Base-by-base conservation (phyloP, 2,888 invertebrate genomes). In the Pollenia labialis region DNA sequence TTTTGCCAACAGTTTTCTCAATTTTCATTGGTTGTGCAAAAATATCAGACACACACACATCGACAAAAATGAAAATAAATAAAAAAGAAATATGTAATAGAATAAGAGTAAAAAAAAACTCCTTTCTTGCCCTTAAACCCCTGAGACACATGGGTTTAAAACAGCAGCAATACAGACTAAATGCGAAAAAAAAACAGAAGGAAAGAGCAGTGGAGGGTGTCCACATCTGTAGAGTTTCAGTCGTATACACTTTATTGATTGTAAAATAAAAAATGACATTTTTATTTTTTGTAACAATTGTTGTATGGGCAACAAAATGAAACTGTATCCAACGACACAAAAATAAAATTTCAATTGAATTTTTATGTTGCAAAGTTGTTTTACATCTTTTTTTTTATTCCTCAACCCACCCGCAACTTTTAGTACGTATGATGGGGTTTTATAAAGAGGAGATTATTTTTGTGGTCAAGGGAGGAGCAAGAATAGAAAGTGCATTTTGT, bases 191-290 rank as follows among this genome's bases (percentile, higher is more conserved):
- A 44, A 14, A 44, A 50, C 1, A 46, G 4, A 23, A 3, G 23
- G 52, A 1, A 46, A 52, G 52, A 54, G 52, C 0, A 62, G 7
- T 9, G 32, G 80, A 71, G 71, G 18, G 62, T 71, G 71, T 62
- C 80, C 80, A 80, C 80, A 80, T 58, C 79, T 79, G 69, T 32
- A 32, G 32, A 58, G 40, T 42, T 58, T 58, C 60, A 58, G 56
- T 80, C 71, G 62, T 62, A 52, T 46, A 62, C 80, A 71, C 62
- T 77, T 66, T 84, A 84, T 84, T 84, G 75, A 87, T 87, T 87
- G 75, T 77, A 80, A 81, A 86, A 86, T 79, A 32, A 77, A 85
- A 87, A 86, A 81, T 88, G 88, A 81, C 83, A 88, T 44, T 68
- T 50, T 64, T 44, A 32, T 56, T 18, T 85, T 81, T 64, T 75